phyloP scores from a whole-genome alignment of 2,888 invertebrate genomes.

The Limnephilus auricula region DNA sequence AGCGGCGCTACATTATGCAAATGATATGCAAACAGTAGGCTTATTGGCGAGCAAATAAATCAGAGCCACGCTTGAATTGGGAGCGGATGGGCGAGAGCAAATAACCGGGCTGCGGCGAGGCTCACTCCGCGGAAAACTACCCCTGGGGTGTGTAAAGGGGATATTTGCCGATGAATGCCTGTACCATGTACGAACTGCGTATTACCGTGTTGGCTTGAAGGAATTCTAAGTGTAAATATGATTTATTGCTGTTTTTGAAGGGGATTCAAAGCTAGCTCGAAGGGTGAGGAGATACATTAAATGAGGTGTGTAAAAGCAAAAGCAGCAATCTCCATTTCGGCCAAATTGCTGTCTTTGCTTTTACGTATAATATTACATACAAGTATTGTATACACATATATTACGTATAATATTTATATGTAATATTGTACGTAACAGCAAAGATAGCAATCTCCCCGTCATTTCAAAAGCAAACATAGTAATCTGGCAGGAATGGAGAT shows the following conservation, averaged over 20 bases:
- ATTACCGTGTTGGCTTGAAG: background rate
- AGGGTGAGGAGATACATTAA: background rate
- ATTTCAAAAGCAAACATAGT: no score
- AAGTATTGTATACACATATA: no score
- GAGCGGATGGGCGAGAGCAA: background rate
- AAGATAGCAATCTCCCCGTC: no score
- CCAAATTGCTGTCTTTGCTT: no score
- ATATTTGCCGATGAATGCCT: background rate
- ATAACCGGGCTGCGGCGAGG: background rate
- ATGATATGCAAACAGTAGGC: slow-evolving; percentile 55
- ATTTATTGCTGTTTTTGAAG: background rate
- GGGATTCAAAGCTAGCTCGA: background rate
- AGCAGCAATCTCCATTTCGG: no score
- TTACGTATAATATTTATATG: no score
- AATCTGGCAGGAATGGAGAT: no score
- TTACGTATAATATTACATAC: no score
- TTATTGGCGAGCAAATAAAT: slow-evolving; percentile 52
- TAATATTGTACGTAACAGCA: no score
- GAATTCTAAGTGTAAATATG: background rate
- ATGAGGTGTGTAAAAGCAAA: no score
- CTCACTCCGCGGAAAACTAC: background rate
- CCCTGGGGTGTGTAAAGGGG: background rate
- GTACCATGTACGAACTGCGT: background rate
- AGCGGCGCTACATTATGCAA: slow-evolving; percentile 49
- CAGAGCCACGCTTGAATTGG: slow-evolving; percentile 16